Evolutionary conservation across 2,888 invertebrate genomes (phyloP).

Genomic region (Drosophila cyrtoloma): DNA sequence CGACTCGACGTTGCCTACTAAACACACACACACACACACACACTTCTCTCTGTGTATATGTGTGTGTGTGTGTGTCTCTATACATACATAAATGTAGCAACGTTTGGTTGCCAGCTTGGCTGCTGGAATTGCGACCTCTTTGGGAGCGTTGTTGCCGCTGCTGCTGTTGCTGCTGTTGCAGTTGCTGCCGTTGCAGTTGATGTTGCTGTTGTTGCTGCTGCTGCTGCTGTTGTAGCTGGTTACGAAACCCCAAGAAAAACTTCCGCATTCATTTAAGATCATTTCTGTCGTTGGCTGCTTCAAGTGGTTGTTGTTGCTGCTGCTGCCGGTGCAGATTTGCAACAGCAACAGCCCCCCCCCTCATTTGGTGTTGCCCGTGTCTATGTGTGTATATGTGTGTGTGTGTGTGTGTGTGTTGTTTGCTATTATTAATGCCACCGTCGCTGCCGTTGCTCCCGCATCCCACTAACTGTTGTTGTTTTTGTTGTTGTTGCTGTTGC

Average conservation of each 20-base stretch:
- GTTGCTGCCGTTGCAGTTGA: constrained; percentile 41
- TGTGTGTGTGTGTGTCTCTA: neutral
- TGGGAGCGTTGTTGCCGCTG: constrained; percentile 63
- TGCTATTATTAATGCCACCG: constrained; percentile 72
- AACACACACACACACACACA: constrained; percentile 1
- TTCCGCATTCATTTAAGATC: constrained; percentile 85
- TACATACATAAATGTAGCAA: constrained; percentile 74
- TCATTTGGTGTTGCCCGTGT: constrained; percentile 68
- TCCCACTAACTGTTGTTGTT: constrained; percentile 10
- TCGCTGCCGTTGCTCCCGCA: constrained; percentile 41
- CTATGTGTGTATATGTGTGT: neutral
- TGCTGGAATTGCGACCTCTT: constrained; percentile 79
- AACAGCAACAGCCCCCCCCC: constrained; percentile 68
- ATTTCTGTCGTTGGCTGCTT: constrained; percentile 83
- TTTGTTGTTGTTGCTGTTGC: constrained; percentile 17
- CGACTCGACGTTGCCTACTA: constrained; percentile 57
- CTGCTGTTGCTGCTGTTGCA: constrained; percentile 45
- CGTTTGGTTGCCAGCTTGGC: constrained; percentile 63
- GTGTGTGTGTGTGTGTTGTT: constrained; percentile 51
- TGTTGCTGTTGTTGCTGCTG: constrained; percentile 39
- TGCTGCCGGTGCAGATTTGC: constrained; percentile 65
- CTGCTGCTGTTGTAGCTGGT: constrained; percentile 74
- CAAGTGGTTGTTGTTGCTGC: constrained; percentile 66
- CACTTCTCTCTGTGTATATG: neutral
- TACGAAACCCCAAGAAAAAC: constrained; percentile 85